These are phyloP conservation scores for Apocheima hispidaria DNA, from an alignment of 2,888 invertebrate species.

Conservation along the genomic window DNA sequence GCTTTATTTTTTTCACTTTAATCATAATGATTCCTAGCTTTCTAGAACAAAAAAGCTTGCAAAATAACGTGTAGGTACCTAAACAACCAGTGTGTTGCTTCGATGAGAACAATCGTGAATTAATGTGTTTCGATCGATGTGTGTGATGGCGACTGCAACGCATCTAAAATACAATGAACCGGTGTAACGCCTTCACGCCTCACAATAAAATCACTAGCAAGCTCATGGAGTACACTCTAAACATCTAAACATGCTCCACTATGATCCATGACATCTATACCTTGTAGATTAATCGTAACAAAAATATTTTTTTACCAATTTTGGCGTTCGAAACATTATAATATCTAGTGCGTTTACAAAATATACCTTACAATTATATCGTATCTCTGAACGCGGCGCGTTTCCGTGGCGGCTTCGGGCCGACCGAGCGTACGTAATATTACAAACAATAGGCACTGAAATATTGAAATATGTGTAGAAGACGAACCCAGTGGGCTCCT, in stretches of 20 bases:
- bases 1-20: background rate
- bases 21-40: background rate
- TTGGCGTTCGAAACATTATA: constrained; percentile 63
- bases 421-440: constrained; percentile 61
- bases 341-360: constrained; percentile 71
- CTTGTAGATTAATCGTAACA: constrained; percentile 61
- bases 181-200: constrained; percentile 28
- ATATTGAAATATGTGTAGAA: constrained; percentile 62
- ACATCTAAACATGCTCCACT: constrained; percentile 57
- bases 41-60: background rate
- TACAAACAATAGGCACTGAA: constrained; percentile 80
- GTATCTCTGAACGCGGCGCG: constrained; percentile 76
- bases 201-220: constrained; percentile 62
- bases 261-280: constrained; percentile 52
- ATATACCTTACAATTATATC: constrained; percentile 74
- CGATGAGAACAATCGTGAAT: constrained; percentile 18
- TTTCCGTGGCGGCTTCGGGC: constrained; percentile 50
- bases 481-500: constrained; percentile 49
- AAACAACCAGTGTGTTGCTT: constrained; percentile 12
- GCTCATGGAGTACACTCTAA: constrained; percentile 65
- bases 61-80: background rate
- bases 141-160: constrained; percentile 28
- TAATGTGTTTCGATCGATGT: constrained; percentile 34
- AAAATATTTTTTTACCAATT: constrained; percentile 74
- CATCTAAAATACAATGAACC: constrained; percentile 34